Conservation (phyloP, 2,113 vertebrate genomes). For the Elephas maximus region DNA sequence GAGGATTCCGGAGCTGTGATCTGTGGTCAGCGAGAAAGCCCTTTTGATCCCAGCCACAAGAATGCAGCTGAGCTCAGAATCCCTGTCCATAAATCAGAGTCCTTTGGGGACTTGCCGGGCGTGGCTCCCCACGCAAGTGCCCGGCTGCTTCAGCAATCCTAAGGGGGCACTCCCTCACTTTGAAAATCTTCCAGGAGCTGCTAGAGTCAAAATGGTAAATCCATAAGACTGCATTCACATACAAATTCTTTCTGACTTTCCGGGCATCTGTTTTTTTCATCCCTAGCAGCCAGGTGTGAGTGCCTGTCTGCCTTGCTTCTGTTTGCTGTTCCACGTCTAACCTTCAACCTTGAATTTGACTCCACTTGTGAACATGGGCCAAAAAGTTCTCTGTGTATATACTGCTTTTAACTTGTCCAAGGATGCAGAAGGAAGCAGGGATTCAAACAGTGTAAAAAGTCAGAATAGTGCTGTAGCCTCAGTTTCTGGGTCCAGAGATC, state of each 20-base stretch:
- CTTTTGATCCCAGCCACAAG: constrained; percentile 81
- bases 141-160: constrained; percentile 51
- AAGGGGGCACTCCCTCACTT: constrained; percentile 76
- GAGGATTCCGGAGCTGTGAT: constrained; percentile 75
- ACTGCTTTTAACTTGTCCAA: constrained; percentile 56
- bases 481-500: constrained; percentile 6
- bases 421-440: constrained; percentile 48
- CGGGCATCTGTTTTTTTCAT: constrained; percentile 82
- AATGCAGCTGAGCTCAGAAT: constrained; percentile 79
- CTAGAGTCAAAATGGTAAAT: constrained; percentile 76
- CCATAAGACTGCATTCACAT: constrained; percentile 55
- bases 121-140: constrained; percentile 77
- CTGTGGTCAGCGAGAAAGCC: constrained; percentile 78
- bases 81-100: constrained; percentile 74
- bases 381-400: constrained; percentile 59
- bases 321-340: constrained; percentile 75
- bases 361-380: constrained; percentile 60
- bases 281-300: constrained; percentile 76
- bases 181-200: constrained; percentile 71
- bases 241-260: constrained; percentile 71
- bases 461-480: not conserved
- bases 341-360: constrained; percentile 68
- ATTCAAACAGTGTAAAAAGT: constrained; percentile 12
- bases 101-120: constrained; percentile 31
- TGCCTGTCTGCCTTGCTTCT: constrained; percentile 79